Evolutionary conservation across 1,140 invertebrate genomes (phyloP), one percentile per base, ranked within the genome.

Genomic region (Dysdera silvatica): DNA sequence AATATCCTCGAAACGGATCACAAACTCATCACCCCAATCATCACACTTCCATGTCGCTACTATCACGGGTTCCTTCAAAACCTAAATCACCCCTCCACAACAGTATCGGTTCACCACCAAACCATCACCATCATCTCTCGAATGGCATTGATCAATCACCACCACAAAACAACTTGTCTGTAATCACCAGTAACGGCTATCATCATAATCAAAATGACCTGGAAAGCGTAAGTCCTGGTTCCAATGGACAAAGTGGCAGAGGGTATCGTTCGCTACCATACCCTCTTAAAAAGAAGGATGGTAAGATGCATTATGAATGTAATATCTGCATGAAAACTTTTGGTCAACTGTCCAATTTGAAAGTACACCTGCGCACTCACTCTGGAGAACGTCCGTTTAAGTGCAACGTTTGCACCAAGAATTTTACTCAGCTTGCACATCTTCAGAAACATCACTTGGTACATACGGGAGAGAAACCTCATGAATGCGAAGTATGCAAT

Each of bases 221-320:
- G 7, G 35, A 43, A 14, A 40, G 18, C 28, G 20, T 18, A 2
- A 56, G 52, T 20, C 61, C 61, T 20, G 52, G 29, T 5, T 56
- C 52, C 14, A 29, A 52, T 18, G 53, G 61, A 5, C 23, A 16
- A 6, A 79, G 82, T 2, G 85, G 86, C 1, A 78, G 91, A 55
- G 92, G 94, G 20, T 94, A 95, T 74, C 82, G 92, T 66, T 89
- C 91, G 67, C 79, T 98, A 47, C 93, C 94, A 1, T 98, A 97
- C 76, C 94, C 93, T 0, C 79, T 98, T 49, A 91, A 93, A 79
- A 98, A 97, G 79, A 95, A 94, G 77, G 92, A 98, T 73, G 94
- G 94, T 0, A 98, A 98, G 78, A 98, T 98, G 88, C 91, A 98
- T 71, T 99, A 99, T 76, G 92, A 98, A 77, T 99, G 96, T 77